Conservation (phyloP, 2,888 invertebrate genomes). For the Conomelus anceps region DNA sequence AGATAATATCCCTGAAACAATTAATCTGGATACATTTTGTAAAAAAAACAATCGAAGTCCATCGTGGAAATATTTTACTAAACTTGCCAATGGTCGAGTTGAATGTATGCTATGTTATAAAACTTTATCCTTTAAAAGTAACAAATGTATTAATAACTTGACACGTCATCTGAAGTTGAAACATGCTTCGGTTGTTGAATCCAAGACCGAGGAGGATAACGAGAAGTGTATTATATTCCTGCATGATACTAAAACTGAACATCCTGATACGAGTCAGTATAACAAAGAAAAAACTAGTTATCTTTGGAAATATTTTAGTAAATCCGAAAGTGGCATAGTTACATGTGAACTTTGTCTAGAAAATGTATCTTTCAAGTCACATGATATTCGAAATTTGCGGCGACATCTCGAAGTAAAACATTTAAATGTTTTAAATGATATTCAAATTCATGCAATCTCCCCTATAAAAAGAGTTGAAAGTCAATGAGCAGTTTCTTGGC, state of each 20-base stretch:
- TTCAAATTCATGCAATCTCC: background rate
- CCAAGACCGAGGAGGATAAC: background rate
- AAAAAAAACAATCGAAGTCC: background rate
- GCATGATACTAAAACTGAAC: background rate
- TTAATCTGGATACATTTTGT: background rate
- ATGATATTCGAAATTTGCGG: background rate
- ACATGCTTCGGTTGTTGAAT: background rate
- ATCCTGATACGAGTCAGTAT: background rate
- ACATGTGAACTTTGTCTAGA: background rate
- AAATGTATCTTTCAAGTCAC: background rate
- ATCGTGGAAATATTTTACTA: background rate
- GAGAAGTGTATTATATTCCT: background rate
- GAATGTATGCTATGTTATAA: background rate
- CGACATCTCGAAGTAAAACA: slow-evolving; percentile 2
- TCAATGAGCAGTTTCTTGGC: background rate
- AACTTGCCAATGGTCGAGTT: background rate
- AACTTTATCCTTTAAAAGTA: background rate
- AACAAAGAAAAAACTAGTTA: background rate
- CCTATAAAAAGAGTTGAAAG: background rate
- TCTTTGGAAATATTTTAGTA: background rate
- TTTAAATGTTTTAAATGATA: background rate
- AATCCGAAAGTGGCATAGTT: background rate
- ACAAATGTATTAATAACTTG: background rate
- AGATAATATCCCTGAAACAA: background rate
- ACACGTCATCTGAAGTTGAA: background rate